Evolutionary conservation across 2,888 invertebrate species (phyloP).

Genomic region (Drosophila trichaetosa): DNA sequence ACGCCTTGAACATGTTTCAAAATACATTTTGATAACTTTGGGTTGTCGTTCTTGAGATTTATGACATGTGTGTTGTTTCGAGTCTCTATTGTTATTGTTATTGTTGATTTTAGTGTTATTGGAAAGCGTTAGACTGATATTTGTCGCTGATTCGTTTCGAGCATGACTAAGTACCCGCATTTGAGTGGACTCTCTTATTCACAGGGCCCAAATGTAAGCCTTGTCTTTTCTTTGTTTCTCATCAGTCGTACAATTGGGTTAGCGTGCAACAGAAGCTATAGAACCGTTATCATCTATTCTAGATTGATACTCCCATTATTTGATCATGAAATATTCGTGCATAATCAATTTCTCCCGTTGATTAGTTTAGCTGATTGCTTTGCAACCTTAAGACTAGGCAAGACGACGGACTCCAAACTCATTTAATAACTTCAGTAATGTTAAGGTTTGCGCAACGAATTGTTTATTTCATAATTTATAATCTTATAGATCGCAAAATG

Average conservation of each 20-base stretch:
- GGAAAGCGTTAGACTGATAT: conserved; percentile 46
- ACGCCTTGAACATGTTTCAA: conserved; percentile 70
- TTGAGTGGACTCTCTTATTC: conserved; percentile 24
- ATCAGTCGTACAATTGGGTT: conserved; percentile 11
- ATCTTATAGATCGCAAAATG: conserved; percentile 54
- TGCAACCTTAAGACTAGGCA: neutral
- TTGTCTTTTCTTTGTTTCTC: conserved; percentile 2
- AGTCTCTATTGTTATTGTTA: conserved; percentile 40
- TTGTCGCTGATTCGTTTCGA: conserved; percentile 57
- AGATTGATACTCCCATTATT: neutral
- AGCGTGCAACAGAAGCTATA: conserved; percentile 5
- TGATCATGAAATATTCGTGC: neutral
- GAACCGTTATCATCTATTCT: neutral
- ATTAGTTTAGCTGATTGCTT: conserved; percentile 5
- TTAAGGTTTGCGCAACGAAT: conserved; percentile 28
- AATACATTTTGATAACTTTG: conserved; percentile 64
- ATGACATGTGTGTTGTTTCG: conserved; percentile 55
- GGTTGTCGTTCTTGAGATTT: conserved; percentile 59
- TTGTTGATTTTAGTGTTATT: conserved; percentile 17
- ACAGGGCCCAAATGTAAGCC: neutral
- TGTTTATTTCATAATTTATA: conserved; percentile 34
- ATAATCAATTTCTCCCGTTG: neutral
- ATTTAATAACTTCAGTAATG: neutral
- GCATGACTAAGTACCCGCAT: conserved; percentile 70
- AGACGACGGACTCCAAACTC: neutral